Evolutionary conservation across 2,797 vertebrate species (phyloP).

Genomic region (Microctenopoma lineatum): DNA sequence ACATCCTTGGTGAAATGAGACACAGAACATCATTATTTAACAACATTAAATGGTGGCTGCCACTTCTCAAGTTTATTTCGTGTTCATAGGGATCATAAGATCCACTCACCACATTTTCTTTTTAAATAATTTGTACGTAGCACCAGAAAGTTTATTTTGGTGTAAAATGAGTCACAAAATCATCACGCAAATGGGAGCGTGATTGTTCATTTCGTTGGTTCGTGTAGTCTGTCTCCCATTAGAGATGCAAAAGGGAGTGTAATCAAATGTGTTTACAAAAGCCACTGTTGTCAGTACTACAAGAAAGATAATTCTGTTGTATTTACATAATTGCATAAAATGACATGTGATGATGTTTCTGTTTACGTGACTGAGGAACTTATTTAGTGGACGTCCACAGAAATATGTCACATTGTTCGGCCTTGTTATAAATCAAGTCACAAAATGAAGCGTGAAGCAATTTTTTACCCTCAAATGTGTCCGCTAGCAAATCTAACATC

Average conservation of each 20-base stretch:
- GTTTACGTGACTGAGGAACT: constrained; percentile 3
- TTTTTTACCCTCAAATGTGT: constrained; percentile 1
- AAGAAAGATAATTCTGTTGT: constrained; percentile 6
- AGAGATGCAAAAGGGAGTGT: constrained; percentile 1
- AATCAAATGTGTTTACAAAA: constrained; percentile 26
- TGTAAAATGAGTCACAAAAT: constrained; percentile 1
- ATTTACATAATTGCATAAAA: constrained; percentile 27
- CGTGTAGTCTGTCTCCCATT: constrained; percentile 4
- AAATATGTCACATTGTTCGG: background rate
- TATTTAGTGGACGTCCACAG: constrained; percentile 5
- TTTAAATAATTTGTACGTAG: background rate
- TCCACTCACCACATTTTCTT: background rate
- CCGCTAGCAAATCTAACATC: constrained; percentile 20
- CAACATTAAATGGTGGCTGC: background rate
- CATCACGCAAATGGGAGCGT: background rate
- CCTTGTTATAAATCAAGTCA: background rate
- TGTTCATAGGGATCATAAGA: constrained; percentile 1
- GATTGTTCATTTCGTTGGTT: constrained; percentile 11
- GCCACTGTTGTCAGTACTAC: background rate
- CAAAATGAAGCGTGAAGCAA: background rate
- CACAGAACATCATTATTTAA: constrained; percentile 11
- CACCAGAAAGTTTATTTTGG: constrained; percentile 3
- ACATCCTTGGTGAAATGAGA: background rate
- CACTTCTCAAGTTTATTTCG: background rate
- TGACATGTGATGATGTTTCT: background rate